phyloP scores from a whole-genome alignment of 2,797 vertebrate species.

The Malacoraja senta region DNA sequence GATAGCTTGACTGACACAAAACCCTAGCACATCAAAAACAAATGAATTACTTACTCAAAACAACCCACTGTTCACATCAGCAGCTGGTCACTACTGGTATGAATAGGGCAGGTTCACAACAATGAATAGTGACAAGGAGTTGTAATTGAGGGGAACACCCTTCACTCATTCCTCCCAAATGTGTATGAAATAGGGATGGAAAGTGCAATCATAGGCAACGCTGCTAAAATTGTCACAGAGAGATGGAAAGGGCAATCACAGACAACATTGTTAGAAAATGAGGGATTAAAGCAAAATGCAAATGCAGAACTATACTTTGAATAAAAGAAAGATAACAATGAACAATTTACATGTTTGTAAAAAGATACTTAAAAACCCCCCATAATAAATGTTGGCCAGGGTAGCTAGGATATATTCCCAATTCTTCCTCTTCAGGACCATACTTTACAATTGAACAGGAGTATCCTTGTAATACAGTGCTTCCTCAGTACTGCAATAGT shows the following conservation, averaged over 20 bases:
- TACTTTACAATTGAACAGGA: background rate
- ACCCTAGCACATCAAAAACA: background rate
- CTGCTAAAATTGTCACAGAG: background rate
- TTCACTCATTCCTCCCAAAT: background rate
- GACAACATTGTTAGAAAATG: background rate
- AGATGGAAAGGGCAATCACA: background rate
- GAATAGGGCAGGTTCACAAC: background rate
- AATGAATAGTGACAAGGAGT: no score
- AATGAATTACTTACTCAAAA: background rate
- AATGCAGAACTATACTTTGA: background rate
- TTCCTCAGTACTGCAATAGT: background rate
- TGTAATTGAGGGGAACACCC: background rate
- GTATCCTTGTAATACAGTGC: background rate
- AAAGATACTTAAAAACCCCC: no score
- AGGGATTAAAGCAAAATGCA: background rate
- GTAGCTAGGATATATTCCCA: background rate
- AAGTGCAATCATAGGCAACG: background rate
- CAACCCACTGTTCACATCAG: background rate
- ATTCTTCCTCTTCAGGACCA: background rate
- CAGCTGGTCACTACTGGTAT: background rate
- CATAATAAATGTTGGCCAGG: background rate
- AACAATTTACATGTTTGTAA: background rate
- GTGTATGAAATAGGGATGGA: background rate
- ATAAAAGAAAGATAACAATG: background rate
- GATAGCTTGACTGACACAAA: background rate